Conservation (phyloP, 2,888 invertebrate species). For the Ctenicera cuprea region DNA sequence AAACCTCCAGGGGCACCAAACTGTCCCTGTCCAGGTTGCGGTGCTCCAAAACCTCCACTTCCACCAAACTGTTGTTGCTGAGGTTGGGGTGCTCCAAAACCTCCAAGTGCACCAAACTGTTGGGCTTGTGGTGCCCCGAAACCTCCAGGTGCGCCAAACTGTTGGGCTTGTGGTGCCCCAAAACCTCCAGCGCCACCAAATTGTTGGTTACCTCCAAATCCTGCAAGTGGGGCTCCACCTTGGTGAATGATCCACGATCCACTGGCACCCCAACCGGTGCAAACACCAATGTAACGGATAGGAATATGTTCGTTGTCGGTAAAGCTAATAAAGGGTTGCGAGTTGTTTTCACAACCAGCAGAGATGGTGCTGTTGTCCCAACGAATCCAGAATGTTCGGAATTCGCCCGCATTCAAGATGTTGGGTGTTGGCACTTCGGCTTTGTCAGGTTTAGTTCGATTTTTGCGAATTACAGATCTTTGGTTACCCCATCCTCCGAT, state of each 20-base stretch:
- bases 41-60: slow-evolving; percentile 16
- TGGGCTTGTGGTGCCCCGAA: not conserved
- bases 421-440: slow-evolving; percentile 80
- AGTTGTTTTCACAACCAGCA: slow-evolving; percentile 75
- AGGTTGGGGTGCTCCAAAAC: slow-evolving; percentile 6
- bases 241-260: slow-evolving; percentile 87
- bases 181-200: slow-evolving; percentile 1
- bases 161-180: slow-evolving; percentile 15
- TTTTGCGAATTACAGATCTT: slow-evolving; percentile 88
- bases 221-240: slow-evolving; percentile 51
- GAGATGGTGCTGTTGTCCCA: slow-evolving; percentile 79
- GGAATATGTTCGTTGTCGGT: slow-evolving; percentile 83
- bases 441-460: slow-evolving; percentile 78
- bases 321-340: slow-evolving; percentile 85
- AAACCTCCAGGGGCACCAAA: slow-evolving; percentile 19
- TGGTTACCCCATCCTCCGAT: slow-evolving; percentile 92
- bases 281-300: slow-evolving; percentile 85
- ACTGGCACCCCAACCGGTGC: slow-evolving; percentile 90
- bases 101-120: slow-evolving; percentile 5
- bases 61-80: slow-evolving; percentile 12
- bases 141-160: not conserved
- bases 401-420: slow-evolving; percentile 83
- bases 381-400: slow-evolving; percentile 89
- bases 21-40: not conserved
- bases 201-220: slow-evolving; percentile 28